Evolutionary conservation across 1,140 invertebrate species (phyloP).

Genomic region (Galendromus occidentalis): DNA sequence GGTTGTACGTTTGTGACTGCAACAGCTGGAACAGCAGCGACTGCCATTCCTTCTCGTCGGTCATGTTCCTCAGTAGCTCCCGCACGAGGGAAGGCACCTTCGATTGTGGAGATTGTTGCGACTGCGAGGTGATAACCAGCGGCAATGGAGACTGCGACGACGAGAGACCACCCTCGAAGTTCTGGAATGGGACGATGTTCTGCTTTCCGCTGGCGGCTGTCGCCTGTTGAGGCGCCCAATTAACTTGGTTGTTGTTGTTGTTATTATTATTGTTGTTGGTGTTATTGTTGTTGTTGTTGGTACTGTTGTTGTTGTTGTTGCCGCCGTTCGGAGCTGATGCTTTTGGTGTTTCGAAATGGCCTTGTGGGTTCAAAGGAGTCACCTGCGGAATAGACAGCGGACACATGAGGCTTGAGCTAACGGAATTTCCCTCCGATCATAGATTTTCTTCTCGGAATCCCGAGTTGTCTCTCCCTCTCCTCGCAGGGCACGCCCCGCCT

Average conservation of each 20-base stretch:
- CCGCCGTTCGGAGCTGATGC: not conserved
- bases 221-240: constrained; percentile 16
- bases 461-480: too few relatives aligned
- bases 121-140: constrained; percentile 10
- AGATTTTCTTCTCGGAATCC: too few relatives aligned
- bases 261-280: not conserved
- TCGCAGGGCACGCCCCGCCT: too few relatives aligned
- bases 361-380: constrained; percentile 5
- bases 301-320: constrained; percentile 1
- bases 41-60: constrained; percentile 88
- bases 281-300: constrained; percentile 13
- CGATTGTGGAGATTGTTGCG: constrained; percentile 5
- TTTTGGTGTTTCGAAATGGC: constrained; percentile 7
- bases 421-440: too few relatives aligned
- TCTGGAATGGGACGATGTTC: constrained; percentile 8
- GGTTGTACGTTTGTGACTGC: constrained; percentile 87
- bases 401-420: too few relatives aligned
- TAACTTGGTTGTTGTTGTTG: constrained; percentile 14
- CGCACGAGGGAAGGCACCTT: constrained; percentile 54
- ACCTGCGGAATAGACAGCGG: not conserved
- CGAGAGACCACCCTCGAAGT: not conserved
- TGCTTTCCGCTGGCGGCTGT: constrained; percentile 30
- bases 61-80: constrained; percentile 58
- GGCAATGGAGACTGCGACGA: not conserved
- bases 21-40: constrained; percentile 64